Evolutionary conservation across 2,797 vertebrate species (phyloP), one percentile per base, ranked within the genome.

Genomic region (Clarias pachynema): DNA sequence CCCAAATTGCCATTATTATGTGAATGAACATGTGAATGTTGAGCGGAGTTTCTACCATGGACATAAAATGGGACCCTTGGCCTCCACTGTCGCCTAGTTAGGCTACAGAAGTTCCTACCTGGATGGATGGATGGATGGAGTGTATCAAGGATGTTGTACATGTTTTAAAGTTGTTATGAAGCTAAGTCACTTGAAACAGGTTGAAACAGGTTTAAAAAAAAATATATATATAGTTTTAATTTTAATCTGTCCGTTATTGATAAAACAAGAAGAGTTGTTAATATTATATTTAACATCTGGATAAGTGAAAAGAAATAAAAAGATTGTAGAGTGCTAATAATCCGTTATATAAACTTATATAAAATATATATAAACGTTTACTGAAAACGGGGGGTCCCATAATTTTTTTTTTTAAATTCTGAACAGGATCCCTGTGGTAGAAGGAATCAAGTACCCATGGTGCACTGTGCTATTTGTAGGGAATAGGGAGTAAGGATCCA

Each of bases 401-500:
- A n/a, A n/a, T n/a, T n/a, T n/a, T n/a, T n/a, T n/a, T n/a, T 31
- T 31, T 31, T 31, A 1, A 31, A 31, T 31, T 20, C 73, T 22
- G 73, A 8, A 37, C 60, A 12, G 0, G 18, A 57, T 24, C 9
- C 24, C 12, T 75, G n/a, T 1, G 5, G n/a, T 74, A 0, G 8
- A n/a, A 0, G 24, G 5, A 37, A 40, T 62, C 7, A 40, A 40
- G 29, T 49, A 80, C 60, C 79, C 62, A 80, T 65, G 22, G 65
- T 80, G 79, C 79, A 80, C 31, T 79, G 44, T 20, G 59, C 3
- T 63, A 22, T 1, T 44, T 10, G 60, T 29, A 44, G 59, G 37
- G n/a, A 65, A 49, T 20, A 80, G 37, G 78, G 37, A 49, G 15
- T 63, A 65, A 60, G 79, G 62, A n/a, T 65, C 62, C 79, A 80